Percentiles rank a stretch among this genome's conserved stretches.
These are phyloP conservation scores for Eidolon helvum DNA, from an alignment of 2,113 vertebrate species.

Conservation along the genomic window DNA sequence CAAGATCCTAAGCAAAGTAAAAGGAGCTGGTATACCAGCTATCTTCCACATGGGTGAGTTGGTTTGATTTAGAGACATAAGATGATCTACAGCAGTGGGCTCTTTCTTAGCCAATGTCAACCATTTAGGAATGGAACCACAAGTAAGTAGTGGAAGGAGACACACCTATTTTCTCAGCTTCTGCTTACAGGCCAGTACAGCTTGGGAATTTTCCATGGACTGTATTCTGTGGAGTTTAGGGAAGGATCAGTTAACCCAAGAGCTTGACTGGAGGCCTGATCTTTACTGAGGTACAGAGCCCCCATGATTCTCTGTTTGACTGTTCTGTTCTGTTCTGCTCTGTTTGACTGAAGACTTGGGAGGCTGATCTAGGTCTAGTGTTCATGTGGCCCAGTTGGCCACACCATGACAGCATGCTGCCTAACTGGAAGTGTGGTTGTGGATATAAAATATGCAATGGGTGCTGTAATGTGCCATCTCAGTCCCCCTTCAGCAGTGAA, in stretches of 20 bases:
- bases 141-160: background rate
- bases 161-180: background rate
- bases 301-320: background rate
- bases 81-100: background rate
- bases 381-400: background rate
- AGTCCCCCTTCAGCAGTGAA: background rate
- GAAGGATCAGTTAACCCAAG: background rate
- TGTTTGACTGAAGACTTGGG: background rate
- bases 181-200: background rate
- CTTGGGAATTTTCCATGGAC: background rate
- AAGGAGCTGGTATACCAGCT: background rate
- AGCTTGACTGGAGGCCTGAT: background rate
- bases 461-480: background rate
- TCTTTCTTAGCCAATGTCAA: background rate
- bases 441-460: background rate
- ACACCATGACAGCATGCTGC: background rate
- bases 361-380: background rate
- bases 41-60: background rate
- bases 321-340: background rate
- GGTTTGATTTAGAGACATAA: background rate
- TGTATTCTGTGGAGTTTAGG: background rate
- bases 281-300: background rate
- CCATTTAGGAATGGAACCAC: background rate
- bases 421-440: background rate
- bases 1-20: background rate